Percentiles rank a stretch among this genome's conserved stretches.
Evolutionary conservation across 92 coral and sea anemone genomes (phyloP).

Genomic region (Bergia puertoricense): DNA sequence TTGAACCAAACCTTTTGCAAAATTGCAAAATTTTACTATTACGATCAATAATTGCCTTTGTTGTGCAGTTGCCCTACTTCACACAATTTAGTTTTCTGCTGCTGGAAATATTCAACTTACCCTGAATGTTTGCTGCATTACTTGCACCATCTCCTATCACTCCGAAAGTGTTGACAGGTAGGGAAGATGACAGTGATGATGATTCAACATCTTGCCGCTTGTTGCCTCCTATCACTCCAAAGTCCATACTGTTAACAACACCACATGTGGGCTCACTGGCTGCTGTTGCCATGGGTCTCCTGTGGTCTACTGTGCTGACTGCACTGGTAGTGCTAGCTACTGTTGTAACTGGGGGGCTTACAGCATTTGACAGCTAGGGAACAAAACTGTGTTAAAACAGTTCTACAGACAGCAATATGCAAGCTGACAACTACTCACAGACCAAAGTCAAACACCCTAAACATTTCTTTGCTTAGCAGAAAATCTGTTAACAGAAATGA

Average conservation of each 20-base stretch:
- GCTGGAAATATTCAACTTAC: conserved; percentile 32
- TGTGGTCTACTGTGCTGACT: conserved; percentile 60
- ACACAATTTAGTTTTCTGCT: not conserved
- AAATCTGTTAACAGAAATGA: no score
- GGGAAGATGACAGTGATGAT: not conserved
- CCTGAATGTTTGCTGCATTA: conserved; percentile 56
- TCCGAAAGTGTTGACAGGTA: conserved; percentile 62
- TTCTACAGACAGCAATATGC: not conserved
- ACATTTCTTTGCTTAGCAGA: no score
- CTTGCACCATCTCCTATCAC: conserved; percentile 79
- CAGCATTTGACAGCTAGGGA: conserved; percentile 11
- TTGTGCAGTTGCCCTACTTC: no score
- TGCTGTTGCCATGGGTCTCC: conserved; percentile 50
- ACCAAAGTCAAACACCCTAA: no score
- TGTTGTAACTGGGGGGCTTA: conserved; percentile 65
- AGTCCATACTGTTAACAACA: conserved; percentile 37
- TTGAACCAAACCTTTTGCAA: not conserved
- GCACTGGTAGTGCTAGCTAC: conserved; percentile 84
- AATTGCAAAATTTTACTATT: not conserved
- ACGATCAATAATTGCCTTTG: not conserved
- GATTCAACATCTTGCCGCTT: conserved; percentile 25
- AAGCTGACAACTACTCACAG: not conserved
- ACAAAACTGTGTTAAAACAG: not conserved
- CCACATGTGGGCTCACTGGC: conserved; percentile 45
- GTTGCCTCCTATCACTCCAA: conserved; percentile 63